A percentile compares a stretch with the other conserved stretches of the same genome.
Conservation (phyloP, 2,797 vertebrate species). For the Iguana delicatissima region DNA sequence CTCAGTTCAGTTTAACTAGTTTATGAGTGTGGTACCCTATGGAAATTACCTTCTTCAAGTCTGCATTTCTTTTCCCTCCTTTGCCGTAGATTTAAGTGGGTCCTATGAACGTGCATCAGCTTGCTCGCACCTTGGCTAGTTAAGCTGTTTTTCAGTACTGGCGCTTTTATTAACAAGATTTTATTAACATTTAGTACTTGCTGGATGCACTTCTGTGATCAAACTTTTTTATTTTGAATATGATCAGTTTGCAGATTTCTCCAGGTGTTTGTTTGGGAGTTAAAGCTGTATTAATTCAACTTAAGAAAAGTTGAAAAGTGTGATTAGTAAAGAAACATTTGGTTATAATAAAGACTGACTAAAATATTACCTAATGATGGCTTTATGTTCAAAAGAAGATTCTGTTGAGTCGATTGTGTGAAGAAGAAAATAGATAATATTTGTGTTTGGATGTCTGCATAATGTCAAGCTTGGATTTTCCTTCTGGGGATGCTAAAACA, state of each 20-base stretch:
- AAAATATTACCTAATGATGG: not conserved
- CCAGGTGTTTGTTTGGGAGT: not conserved
- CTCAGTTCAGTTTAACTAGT: not conserved
- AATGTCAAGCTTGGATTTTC: not conserved
- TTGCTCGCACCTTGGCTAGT: not conserved
- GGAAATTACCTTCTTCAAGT: not conserved
- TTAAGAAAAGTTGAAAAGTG: not conserved
- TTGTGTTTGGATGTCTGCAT: not conserved
- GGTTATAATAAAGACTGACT: not conserved
- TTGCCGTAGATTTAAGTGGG: not conserved
- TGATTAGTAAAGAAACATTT: not conserved
- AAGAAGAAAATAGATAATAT: not conserved
- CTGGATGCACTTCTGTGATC: not conserved
- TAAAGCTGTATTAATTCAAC: not conserved
- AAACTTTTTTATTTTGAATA: not conserved
- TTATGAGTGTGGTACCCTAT: not conserved
- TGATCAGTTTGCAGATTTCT: not conserved
- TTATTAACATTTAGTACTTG: not conserved
- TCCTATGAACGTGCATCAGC: not conserved
- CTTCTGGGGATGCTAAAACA: conserved; percentile 8
- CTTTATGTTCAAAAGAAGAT: conserved; percentile 4
- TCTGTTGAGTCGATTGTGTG: not conserved
- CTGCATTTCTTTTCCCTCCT: not conserved
- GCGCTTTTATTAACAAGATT: not conserved
- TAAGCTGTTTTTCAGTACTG: not conserved